Base-by-base conservation (phyloP, 2,797 vertebrate genomes). In the Pipistrellus kuhlii region DNA sequence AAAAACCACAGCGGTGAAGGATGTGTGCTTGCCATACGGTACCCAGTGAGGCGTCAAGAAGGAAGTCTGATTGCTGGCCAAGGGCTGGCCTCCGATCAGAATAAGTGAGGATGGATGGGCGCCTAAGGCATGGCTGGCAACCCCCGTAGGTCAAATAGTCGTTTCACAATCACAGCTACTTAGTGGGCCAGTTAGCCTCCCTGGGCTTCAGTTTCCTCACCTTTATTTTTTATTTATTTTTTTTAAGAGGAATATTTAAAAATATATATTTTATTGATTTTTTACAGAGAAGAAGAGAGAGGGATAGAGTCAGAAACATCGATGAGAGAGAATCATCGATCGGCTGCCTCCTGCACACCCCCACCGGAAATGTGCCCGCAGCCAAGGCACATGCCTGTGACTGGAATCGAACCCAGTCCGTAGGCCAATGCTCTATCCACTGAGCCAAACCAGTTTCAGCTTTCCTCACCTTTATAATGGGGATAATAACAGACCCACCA, bases 401-500 rank as follows among this genome's bases (percentile, higher is more conserved):
- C 44, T 2, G 44, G 44, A 44, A 44, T 44, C 2, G 44, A 44
- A 44, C 44, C 44, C 44, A 44, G 44, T 44, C 44, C 44, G 8
- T 8, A 44, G 44, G 44, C 44, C 44, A 5, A 44, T 8, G 44
- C 44, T 44, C 44, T 44, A 44, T 44, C 44, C 44, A 44, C 44
- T 44, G 44, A 10, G 44, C 44, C 44, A 44, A 44, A 44, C 44
- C 10, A 8, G 44, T 44, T 11, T 11, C 44, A 46, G 44, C 62
- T 71, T 86, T 94, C 57, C 66, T 68, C 75, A 11, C 44, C n/a
- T 88, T 85, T 85, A 77, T 64, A 77, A 82, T 25, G 48, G 46
- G 21, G 55, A 35, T 53, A 20, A 75, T 30, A 69, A 75, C 25
- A 69, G 84, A 66, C 1, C 23, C 20, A 46, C 23, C 73, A 48